Conservation (phyloP, 2,888 invertebrate genomes). For the Molorchus minor region DNA sequence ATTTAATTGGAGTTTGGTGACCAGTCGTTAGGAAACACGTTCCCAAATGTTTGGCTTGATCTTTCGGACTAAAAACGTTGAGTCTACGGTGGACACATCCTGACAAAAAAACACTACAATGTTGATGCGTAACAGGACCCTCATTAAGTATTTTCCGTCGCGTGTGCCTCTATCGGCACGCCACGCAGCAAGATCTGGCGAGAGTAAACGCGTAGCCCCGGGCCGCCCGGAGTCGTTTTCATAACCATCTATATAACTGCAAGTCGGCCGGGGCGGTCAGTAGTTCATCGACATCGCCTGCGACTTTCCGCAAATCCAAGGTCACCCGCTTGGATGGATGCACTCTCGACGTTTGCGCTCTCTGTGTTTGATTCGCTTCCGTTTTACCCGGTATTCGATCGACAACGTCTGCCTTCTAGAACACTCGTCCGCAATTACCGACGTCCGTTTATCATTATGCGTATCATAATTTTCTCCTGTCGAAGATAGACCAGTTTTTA, state of each 20-base stretch:
- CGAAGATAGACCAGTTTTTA: constrained; percentile 6
- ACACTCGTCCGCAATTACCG: constrained; percentile 5
- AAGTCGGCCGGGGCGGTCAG: constrained; percentile 53
- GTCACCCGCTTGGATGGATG: constrained; percentile 52
- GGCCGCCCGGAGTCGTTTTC: constrained; percentile 26
- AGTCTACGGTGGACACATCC: neutral
- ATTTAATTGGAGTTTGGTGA: too few relatives aligned
- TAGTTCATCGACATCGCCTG: constrained; percentile 62
- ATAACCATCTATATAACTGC: constrained; percentile 32
- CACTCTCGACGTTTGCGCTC: constrained; percentile 27
- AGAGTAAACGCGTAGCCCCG: constrained; percentile 7
- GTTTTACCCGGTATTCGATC: constrained; percentile 32
- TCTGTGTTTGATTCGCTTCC: constrained; percentile 30
- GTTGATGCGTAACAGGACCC: too few relatives aligned
- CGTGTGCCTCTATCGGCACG: neutral
- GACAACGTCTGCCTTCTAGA: constrained; percentile 15
- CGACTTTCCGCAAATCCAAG: constrained; percentile 64
- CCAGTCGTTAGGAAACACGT: too few relatives aligned
- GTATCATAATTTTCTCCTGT: neutral
- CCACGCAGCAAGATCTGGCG: neutral
- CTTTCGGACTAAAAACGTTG: too few relatives aligned
- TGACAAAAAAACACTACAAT: too few relatives aligned
- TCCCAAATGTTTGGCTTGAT: too few relatives aligned
- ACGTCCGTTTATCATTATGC: neutral
- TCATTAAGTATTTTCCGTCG: constrained; percentile 4